A percentile compares a stretch with the other conserved stretches of the same genome.
Evolutionary conservation across 1,140 invertebrate species (phyloP).

Genomic region (Drosophila triauraria): DNA sequence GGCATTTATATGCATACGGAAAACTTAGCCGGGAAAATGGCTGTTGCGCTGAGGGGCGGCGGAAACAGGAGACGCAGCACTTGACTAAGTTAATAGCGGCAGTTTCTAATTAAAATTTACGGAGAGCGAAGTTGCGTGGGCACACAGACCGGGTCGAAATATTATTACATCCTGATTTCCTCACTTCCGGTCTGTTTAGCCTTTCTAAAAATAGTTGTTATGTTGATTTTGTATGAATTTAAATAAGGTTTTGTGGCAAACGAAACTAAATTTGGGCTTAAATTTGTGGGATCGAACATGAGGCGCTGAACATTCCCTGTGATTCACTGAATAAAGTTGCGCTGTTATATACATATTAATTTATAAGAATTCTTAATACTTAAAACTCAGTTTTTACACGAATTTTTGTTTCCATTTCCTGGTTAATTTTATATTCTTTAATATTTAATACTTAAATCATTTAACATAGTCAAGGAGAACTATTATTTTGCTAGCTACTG

Average conservation of each 20-base stretch:
- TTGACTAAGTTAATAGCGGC: constrained; percentile 75
- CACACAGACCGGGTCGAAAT: constrained; percentile 17
- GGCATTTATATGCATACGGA: constrained; percentile 72
- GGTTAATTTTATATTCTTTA: background rate
- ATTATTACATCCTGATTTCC: constrained; percentile 38
- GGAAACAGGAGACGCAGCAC: constrained; percentile 47
- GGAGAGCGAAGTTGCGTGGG: constrained; percentile 47
- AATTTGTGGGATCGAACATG: background rate
- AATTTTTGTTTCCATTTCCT: background rate
- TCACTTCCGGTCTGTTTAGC: constrained; percentile 10
- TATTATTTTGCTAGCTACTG: constrained; percentile 2
- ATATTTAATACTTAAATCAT: background rate
- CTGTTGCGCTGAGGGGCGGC: constrained; percentile 1
- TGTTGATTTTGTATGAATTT: background rate
- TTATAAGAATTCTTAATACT: too few species aligned
- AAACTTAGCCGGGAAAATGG: constrained; percentile 54
- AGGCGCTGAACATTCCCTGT: too few species aligned
- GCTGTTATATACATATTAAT: too few species aligned
- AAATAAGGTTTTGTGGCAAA: background rate
- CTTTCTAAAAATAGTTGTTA: constrained; percentile 4
- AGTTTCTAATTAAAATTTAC: constrained; percentile 81
- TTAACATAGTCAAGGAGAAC: background rate
- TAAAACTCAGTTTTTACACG: background rate
- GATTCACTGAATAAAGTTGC: too few species aligned
- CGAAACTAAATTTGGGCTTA: background rate